These are phyloP conservation scores for Cossypha niveicapilla DNA, from an alignment of 2,797 vertebrate genomes.

Conservation along the genomic window DNA sequence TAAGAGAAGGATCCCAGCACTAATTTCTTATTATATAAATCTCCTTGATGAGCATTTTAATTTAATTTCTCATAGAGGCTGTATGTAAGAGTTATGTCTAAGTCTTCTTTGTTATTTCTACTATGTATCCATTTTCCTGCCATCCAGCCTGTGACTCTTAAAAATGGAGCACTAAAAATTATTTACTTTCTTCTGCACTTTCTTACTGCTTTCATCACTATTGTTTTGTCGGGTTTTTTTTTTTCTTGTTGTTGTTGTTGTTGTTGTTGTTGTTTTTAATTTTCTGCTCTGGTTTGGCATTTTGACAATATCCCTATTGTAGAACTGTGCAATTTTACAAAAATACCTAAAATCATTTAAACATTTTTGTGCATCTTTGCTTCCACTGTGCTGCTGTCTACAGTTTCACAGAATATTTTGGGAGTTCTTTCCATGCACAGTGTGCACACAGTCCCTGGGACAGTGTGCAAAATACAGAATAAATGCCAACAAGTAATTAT, in stretches of 20 bases:
- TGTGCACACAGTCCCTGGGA: background rate
- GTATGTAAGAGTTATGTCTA: background rate
- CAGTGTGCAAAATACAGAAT: background rate
- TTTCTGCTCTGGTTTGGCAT: accelerated
- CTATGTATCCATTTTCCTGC: background rate
- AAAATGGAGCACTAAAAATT: background rate
- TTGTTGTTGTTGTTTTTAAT: too few species aligned
- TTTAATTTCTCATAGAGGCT: background rate
- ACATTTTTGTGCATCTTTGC: background rate
- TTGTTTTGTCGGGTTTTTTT: too few species aligned
- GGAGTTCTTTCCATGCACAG: background rate
- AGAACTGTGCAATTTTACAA: background rate
- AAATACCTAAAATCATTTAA: background rate
- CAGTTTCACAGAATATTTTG: background rate
- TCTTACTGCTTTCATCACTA: background rate
- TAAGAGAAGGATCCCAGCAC: background rate
- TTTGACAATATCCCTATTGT: background rate
- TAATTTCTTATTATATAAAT: background rate
- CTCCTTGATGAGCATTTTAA: accelerated
- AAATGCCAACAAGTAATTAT: background rate
- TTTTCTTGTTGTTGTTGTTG: too few species aligned
- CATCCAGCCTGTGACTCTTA: background rate
- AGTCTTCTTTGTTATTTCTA: background rate
- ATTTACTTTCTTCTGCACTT: background rate
- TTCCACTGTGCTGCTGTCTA: background rate